phyloP scores from a whole-genome alignment of 2,113 vertebrate species.

The Sander vitreus region DNA sequence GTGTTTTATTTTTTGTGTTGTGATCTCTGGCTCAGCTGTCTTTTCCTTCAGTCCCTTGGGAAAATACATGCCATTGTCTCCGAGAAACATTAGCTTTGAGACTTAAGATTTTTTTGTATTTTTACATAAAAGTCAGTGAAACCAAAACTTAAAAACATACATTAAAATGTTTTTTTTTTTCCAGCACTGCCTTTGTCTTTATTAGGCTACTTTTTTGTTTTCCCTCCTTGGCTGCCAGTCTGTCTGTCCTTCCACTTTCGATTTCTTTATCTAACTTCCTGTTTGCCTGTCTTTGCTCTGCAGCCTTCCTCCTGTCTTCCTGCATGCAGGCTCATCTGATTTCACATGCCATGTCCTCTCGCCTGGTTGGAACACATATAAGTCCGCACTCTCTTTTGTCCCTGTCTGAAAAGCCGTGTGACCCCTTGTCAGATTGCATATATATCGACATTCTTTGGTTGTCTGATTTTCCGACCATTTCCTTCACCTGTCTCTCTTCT shows the following conservation, averaged over 20 bases:
- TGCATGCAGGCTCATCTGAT: slow-evolving; percentile 23
- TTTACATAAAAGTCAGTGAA: not conserved
- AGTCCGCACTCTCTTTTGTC: slow-evolving; percentile 35
- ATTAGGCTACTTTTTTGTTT: not conserved
- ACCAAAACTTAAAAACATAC: not conserved
- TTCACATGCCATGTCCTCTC: slow-evolving; percentile 22
- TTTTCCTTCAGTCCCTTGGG: not conserved
- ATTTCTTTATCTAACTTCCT: slow-evolving; percentile 15
- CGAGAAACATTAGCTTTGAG: not conserved
- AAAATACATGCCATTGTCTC: not conserved
- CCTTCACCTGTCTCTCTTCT: slow-evolving; percentile 39
- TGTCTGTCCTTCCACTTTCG: not conserved
- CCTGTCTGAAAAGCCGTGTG: slow-evolving; percentile 44
- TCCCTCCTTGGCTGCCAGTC: not conserved
- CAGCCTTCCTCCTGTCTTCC: not conserved
- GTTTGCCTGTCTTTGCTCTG: slow-evolving; percentile 6
- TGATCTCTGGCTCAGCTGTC: not conserved
- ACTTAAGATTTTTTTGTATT: not conserved
- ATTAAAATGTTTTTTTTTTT: not conserved
- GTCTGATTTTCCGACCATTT: slow-evolving; percentile 44
- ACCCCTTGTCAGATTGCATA: slow-evolving; percentile 55
- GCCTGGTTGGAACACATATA: slow-evolving; percentile 7
- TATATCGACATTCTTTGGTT: slow-evolving; percentile 27
- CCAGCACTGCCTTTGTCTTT: not conserved
- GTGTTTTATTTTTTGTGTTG: not conserved